These are phyloP conservation scores for Spongia lamella DNA, from an alignment of 37 sponge, comb jelly and placozoan genomes.

Conservation along the genomic window DNA sequence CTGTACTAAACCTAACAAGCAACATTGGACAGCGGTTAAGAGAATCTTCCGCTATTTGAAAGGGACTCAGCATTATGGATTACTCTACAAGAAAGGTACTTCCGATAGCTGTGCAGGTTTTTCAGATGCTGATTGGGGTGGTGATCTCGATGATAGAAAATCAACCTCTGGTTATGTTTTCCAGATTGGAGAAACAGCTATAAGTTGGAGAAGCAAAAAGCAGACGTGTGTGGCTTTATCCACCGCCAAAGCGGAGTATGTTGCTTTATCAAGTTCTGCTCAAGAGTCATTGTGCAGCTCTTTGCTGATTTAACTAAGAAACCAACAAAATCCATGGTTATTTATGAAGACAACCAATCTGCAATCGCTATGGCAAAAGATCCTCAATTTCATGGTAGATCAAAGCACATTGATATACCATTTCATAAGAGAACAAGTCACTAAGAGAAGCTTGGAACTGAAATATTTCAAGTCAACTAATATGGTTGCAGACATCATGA, in stretches of 20 bases:
- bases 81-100: slow-evolving; percentile 26
- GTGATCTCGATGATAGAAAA: slow-evolving; percentile 20
- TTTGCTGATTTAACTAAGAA: too few species aligned
- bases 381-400: too few species aligned
- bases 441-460: too few species aligned
- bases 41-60: slow-evolving; percentile 42
- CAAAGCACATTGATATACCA: too few species aligned
- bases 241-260: slow-evolving; percentile 41
- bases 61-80: slow-evolving; percentile 26
- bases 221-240: slow-evolving; percentile 18
- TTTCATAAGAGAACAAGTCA: too few species aligned
- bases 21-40: too few species aligned
- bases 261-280: slow-evolving; percentile 49
- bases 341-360: too few species aligned
- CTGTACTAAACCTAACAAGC: slow-evolving; percentile 37
- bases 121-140: slow-evolving; percentile 57
- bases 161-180: slow-evolving; percentile 37
- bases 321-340: too few species aligned
- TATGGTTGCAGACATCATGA: too few species aligned
- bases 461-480: too few species aligned
- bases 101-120: slow-evolving; percentile 13
- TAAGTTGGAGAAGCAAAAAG: slow-evolving; percentile 19
- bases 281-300: too few species aligned
- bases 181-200: slow-evolving; percentile 33
- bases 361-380: too few species aligned